Evolutionary conservation across 2,888 invertebrate genomes (phyloP).

Genomic region (Odontomyia ornata): DNA sequence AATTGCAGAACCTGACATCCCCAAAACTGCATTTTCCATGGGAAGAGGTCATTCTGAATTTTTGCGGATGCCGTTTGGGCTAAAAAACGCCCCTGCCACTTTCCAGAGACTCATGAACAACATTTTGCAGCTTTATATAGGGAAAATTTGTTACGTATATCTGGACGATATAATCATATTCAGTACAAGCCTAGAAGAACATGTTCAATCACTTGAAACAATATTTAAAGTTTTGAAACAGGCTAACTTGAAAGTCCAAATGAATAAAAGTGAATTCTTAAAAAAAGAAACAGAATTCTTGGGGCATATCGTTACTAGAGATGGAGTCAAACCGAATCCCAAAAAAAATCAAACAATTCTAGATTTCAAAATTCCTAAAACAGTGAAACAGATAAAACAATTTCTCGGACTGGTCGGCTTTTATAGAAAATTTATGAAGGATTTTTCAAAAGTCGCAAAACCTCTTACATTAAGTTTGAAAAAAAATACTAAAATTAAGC

Average conservation of each 20-base stretch:
- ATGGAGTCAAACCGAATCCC: neutral
- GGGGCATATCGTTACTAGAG: neutral
- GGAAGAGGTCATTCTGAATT: constrained; percentile 46
- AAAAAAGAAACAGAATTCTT: constrained; percentile 17
- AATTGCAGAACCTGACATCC: neutral
- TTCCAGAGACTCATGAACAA: constrained; percentile 52
- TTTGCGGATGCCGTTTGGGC: constrained; percentile 46
- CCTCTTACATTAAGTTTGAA: neutral
- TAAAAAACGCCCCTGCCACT: constrained; percentile 47
- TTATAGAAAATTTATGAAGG: constrained; percentile 30
- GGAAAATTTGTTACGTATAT: constrained; percentile 55
- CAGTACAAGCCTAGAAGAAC: constrained; percentile 53
- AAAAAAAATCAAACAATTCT: constrained; percentile 6
- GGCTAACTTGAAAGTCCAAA: neutral
- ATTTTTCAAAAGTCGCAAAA: constrained; percentile 12
- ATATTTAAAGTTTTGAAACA: constrained; percentile 50
- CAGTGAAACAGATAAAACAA: constrained; percentile 18
- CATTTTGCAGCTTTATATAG: constrained; percentile 51
- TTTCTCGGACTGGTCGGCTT: constrained; percentile 23
- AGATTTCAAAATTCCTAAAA: neutral
- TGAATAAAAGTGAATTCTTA: neutral
- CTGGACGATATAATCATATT: constrained; percentile 57
- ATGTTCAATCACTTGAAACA: constrained; percentile 50
- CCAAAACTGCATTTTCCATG: constrained; percentile 54
- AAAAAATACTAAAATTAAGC: neutral